Percentiles rank a stretch among this genome's conserved stretches.
phyloP scores from a whole-genome alignment of 2,797 vertebrate species.

The Cephalopachus bancanus region DNA sequence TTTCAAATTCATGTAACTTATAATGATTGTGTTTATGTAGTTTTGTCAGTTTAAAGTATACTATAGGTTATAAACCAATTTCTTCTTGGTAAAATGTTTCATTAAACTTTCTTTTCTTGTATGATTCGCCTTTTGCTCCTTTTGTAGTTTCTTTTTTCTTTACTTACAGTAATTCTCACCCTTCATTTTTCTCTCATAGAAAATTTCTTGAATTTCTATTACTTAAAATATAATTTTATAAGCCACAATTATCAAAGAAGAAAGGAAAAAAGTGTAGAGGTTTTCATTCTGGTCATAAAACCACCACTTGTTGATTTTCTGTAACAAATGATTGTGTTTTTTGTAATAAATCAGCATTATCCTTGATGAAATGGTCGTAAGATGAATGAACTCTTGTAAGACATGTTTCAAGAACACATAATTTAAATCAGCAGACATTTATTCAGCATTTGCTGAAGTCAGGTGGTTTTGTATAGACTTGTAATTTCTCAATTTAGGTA shows the following conservation, averaged over 20 bases:
- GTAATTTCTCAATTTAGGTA: background rate
- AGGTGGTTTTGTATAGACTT: background rate
- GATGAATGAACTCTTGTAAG: background rate
- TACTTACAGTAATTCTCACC: slow-evolving; percentile 25
- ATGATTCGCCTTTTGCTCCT: background rate
- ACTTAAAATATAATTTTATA: slow-evolving; percentile 58
- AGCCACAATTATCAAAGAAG: background rate
- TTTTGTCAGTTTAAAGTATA: slow-evolving; percentile 14
- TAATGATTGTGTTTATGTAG: background rate
- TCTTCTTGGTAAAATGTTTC: background rate
- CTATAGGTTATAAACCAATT: background rate
- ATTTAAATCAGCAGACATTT: background rate
- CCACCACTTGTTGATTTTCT: background rate
- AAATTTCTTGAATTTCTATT: background rate
- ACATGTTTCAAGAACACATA: background rate
- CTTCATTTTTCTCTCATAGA: background rate
- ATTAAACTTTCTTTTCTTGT: background rate
- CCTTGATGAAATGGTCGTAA: background rate
- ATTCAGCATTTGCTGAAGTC: background rate
- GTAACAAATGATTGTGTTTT: background rate
- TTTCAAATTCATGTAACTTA: background rate
- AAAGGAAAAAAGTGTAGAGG: background rate
- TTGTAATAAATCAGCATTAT: background rate
- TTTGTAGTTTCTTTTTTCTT: background rate
- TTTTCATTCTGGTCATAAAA: slow-evolving; percentile 10